phyloP scores from a whole-genome alignment of 2,113 vertebrate species.

The Plectropomus leopardus region DNA sequence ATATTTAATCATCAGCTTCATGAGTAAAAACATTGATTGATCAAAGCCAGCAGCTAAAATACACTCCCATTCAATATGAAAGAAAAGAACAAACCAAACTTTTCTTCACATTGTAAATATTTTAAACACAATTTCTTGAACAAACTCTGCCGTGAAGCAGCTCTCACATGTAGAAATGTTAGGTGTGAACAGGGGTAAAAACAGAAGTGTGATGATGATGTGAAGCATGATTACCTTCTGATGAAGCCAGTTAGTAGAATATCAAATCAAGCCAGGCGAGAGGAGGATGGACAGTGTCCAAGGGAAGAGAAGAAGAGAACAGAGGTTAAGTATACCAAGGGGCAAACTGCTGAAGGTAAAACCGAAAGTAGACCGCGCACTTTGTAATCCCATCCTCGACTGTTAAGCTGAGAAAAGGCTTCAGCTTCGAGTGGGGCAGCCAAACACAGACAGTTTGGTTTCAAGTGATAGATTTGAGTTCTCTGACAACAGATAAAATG shows the following conservation, averaged over 20 bases:
- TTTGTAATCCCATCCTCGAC: conserved; percentile 61
- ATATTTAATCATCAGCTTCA: background rate
- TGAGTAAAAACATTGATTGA: background rate
- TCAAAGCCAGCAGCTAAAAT: background rate
- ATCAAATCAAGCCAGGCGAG: conserved; percentile 82
- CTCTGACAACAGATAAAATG: background rate
- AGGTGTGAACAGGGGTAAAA: conserved; percentile 69
- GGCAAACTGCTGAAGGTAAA: conserved; percentile 62
- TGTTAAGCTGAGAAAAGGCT: conserved; percentile 29
- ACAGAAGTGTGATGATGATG: conserved; percentile 67
- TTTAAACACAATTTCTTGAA: background rate
- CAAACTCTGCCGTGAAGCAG: conserved; percentile 18
- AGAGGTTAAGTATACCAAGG: conserved; percentile 68
- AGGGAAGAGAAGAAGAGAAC: conserved; percentile 78
- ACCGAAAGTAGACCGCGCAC: conserved; percentile 55
- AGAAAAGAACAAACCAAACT: background rate
- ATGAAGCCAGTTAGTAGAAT: conserved; percentile 82
- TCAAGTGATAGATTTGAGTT: conserved; percentile 37
- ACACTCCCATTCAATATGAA: background rate
- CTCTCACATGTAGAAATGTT: conserved; percentile 53
- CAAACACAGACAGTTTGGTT: conserved; percentile 39
- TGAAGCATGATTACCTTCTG: conserved; percentile 94
- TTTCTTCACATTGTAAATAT: background rate
- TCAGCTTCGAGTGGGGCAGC: background rate
- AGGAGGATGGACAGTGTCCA: conserved; percentile 79